Percentiles rank a stretch among this genome's conserved stretches.
These are phyloP conservation scores for Cheilosia soror DNA, from an alignment of 2,888 invertebrate genomes.

Conservation along the genomic window DNA sequence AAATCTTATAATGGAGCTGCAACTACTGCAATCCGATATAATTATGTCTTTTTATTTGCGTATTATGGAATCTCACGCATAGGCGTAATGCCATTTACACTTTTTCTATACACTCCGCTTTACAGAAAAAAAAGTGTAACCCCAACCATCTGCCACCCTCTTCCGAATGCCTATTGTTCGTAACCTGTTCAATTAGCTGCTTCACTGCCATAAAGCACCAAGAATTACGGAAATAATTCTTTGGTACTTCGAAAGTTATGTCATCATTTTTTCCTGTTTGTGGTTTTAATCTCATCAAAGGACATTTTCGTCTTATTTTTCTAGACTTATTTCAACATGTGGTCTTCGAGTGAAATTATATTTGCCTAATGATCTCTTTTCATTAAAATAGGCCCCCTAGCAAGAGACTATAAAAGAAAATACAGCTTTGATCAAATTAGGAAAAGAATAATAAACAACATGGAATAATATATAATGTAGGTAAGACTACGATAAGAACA, in stretches of 20 bases:
- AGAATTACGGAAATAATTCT: conserved; percentile 19
- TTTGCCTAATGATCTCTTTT: conserved; percentile 53
- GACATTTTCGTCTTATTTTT: conserved; percentile 4
- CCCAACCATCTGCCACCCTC: conserved; percentile 11
- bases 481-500: conserved; percentile 16
- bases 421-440: conserved; percentile 43
- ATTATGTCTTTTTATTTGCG: neutral
- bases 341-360: conserved; percentile 36
- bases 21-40: too few species aligned
- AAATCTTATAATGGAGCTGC: too few species aligned
- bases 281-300: conserved; percentile 45
- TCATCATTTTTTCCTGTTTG: conserved; percentile 38
- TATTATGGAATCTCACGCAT: neutral
- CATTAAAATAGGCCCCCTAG: conserved; percentile 49
- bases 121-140: neutral
- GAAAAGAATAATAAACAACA: conserved; percentile 16
- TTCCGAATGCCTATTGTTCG: conserved; percentile 6
- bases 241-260: conserved; percentile 35
- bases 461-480: neutral
- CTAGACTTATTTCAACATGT: conserved; percentile 42
- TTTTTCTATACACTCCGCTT: neutral
- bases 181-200: conserved; percentile 42
- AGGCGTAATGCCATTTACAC: neutral
- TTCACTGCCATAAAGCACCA: conserved; percentile 10
- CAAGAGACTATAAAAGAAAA: conserved; percentile 36